Base-by-base conservation (phyloP, 2,113 vertebrate genomes). In the Istiophorus platypterus region DNA sequence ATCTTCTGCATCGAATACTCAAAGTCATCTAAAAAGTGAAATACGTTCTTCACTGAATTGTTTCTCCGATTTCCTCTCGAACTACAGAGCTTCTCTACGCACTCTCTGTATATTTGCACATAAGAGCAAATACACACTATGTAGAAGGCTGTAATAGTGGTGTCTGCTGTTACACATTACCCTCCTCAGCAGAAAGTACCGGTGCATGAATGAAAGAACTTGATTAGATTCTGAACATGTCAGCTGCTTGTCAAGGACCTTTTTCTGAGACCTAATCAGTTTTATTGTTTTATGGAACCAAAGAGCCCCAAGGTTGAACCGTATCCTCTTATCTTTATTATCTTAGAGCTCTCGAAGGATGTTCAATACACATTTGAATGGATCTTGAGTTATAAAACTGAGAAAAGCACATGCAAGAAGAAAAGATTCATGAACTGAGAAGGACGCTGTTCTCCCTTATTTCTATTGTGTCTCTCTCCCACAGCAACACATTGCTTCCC, bases 401-500 rank as follows among this genome's bases (percentile, higher is more conserved):
- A 62, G 7, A 45, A 59, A 41, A 11, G 9, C 57, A 80, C 24
- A 42, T 70, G 64, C 8, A 42, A 34, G 20, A 63, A 59, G 1
- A 52, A 63, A 83, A 27, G 29, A 34, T 65, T 27, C 2, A 11
- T 72, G 12, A 11, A 41, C n/a, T 24, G 7, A 22, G 14, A 47
- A 3, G 17, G 49, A 18, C 47, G 13, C 59, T 56, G 1, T 72
- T 85, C 12, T 72, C 26, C 8, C 2, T 10, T n/a, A 11, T 57
- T 15, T 10, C 51, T 26, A 8, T 31, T 13, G 12, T 71, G 52
- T 80, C 54, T 82, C 8, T 56, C 15, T 86, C 77, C 65, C 51
- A 0, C 92, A 99, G 98, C 98, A 18, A 99, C 97, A 15, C 98
- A 99, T 70, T 97, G 96, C 80, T 99, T 99, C 84, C 98, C 98